Percentiles rank a stretch among this genome's conserved stretches.
Evolutionary conservation across 2,888 invertebrate species (phyloP).

Genomic region (Leucophenga montana): DNA sequence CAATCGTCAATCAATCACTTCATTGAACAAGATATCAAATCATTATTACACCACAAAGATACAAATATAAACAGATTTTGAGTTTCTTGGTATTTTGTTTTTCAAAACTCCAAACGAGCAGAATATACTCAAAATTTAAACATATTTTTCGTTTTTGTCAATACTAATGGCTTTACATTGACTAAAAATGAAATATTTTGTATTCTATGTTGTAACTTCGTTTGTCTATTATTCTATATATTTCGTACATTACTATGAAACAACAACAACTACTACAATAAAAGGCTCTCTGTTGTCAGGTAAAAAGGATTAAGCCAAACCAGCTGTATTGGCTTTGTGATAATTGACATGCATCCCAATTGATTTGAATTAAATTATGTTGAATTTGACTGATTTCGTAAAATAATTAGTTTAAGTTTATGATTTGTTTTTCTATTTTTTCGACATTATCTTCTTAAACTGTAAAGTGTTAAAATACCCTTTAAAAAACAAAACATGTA

Average conservation of each 20-base stretch:
- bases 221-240: conserved; percentile 12
- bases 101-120: too few species aligned
- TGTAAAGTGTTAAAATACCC: neutral
- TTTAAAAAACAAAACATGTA: conserved; percentile 11
- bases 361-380: conserved; percentile 16
- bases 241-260: conserved; percentile 42
- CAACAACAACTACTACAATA: conserved; percentile 29
- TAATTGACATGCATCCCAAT: conserved; percentile 21
- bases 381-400: conserved; percentile 35
- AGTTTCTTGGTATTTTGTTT: too few species aligned
- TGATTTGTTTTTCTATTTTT: neutral
- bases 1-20: too few species aligned
- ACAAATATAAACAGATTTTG: too few species aligned
- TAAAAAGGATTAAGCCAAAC: conserved; percentile 57
- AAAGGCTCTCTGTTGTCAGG: conserved; percentile 74
- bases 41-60: too few species aligned
- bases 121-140: too few species aligned
- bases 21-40: too few species aligned
- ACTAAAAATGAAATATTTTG: neutral
- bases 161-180: conserved; percentile 1
- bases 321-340: conserved; percentile 8
- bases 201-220: conserved; percentile 23
- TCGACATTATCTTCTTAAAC: neutral
- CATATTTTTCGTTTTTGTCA: neutral
- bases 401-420: conserved; percentile 43